Conservation (phyloP, 2,888 invertebrate genomes). For the Cosmopolites sordidus region DNA sequence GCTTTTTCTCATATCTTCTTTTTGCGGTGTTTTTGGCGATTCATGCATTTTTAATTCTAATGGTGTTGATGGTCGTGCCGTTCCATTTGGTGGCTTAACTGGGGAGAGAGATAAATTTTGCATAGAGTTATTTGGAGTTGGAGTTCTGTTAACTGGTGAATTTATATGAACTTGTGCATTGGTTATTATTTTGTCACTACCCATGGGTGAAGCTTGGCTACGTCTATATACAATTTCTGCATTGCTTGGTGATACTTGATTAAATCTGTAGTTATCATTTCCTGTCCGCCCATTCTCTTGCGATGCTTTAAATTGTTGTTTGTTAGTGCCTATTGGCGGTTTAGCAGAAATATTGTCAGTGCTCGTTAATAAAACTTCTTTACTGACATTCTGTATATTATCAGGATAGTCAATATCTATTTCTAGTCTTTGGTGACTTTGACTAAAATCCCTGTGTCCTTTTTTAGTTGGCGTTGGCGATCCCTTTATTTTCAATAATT, state of each 20-base stretch:
- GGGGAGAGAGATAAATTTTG: slow-evolving; percentile 30
- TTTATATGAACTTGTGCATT: slow-evolving; percentile 39
- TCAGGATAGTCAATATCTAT: slow-evolving; percentile 40
- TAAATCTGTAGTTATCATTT: slow-evolving; percentile 12
- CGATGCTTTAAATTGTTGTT: slow-evolving; percentile 23
- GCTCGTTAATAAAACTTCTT: slow-evolving; percentile 16
- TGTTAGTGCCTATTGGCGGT: slow-evolving; percentile 29
- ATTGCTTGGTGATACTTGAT: slow-evolving; percentile 22
- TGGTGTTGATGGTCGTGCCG: slow-evolving; percentile 23
- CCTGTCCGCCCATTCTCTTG: neutral
- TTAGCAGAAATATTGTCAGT: slow-evolving; percentile 23
- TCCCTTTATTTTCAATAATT: slow-evolving; percentile 39
- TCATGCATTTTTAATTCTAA: slow-evolving; percentile 20
- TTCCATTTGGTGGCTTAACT: slow-evolving; percentile 27
- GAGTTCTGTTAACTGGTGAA: slow-evolving; percentile 30
- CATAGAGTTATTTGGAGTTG: slow-evolving; percentile 25
- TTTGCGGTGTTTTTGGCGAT: slow-evolving; percentile 45
- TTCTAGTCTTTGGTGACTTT: slow-evolving; percentile 39
- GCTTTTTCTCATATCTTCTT: slow-evolving; percentile 55
- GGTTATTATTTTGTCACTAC: slow-evolving; percentile 33
- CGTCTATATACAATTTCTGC: slow-evolving; percentile 23
- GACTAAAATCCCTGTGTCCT: slow-evolving; percentile 15
- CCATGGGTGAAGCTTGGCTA: slow-evolving; percentile 27
- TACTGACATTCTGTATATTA: slow-evolving; percentile 24
- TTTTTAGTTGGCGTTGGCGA: slow-evolving; percentile 32